phyloP scores from a whole-genome alignment of 2,113 vertebrate species.

The Malurus elegans region DNA sequence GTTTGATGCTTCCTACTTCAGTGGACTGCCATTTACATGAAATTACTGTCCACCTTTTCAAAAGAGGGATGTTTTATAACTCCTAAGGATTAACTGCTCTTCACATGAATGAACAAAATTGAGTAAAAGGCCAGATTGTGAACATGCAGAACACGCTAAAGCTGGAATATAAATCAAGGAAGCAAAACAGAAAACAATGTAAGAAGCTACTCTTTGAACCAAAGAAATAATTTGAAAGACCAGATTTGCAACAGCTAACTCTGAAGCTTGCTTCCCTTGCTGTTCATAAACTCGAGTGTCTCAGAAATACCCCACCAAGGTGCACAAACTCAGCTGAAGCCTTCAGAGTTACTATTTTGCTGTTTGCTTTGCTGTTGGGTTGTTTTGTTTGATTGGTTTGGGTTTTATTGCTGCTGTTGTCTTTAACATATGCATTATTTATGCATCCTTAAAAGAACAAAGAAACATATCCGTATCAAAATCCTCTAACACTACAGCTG shows the following conservation, averaged over 20 bases:
- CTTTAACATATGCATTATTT: background rate
- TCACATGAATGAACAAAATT: background rate
- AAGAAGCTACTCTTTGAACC: background rate
- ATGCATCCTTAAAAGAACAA: background rate
- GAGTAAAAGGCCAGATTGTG: background rate
- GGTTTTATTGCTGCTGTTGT: background rate
- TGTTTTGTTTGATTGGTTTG: background rate
- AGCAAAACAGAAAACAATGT: background rate
- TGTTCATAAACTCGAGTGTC: background rate
- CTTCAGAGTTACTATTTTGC: background rate
- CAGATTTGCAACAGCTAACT: background rate
- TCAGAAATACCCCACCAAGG: background rate
- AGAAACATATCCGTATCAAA: background rate
- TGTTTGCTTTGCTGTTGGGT: fast-evolving
- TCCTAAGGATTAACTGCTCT: background rate
- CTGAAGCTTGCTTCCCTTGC: background rate
- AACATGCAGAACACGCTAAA: background rate
- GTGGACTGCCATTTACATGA: background rate
- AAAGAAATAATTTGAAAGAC: background rate
- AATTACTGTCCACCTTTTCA: background rate
- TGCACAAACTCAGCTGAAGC: background rate
- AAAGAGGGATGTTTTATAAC: background rate
- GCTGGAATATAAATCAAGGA: background rate
- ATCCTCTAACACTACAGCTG: background rate
- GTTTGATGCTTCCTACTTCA: background rate